phyloP scores from a whole-genome alignment of 2,113 vertebrate species.

The Tyto alba region DNA sequence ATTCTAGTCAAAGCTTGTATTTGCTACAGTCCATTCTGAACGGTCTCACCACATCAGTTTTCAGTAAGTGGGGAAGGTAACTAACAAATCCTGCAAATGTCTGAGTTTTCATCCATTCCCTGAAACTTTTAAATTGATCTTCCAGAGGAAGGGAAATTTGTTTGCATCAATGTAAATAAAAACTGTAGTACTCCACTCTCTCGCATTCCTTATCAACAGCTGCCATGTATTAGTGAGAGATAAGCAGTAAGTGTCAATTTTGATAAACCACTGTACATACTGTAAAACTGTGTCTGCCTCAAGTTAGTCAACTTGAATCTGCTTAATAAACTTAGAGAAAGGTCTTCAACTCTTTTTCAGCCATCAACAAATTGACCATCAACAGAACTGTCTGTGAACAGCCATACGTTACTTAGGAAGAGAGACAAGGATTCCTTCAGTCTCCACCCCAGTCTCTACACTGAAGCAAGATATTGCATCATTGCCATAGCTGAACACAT shows the following conservation, averaged over 20 bases:
- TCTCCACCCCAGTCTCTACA: background rate
- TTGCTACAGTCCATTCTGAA: background rate
- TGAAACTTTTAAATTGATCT: fast-evolving
- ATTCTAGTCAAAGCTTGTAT: background rate
- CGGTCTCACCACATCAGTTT: fast-evolving
- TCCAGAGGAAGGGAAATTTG: background rate
- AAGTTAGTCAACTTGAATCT: background rate
- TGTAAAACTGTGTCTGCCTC: background rate
- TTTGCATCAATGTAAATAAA: background rate
- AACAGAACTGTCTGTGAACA: background rate
- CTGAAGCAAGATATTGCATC: background rate
- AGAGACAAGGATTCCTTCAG: background rate
- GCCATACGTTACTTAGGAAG: background rate
- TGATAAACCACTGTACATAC: background rate
- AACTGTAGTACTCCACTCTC: background rate
- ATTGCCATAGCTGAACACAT: background rate
- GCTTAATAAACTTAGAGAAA: background rate
- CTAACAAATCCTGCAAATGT: background rate
- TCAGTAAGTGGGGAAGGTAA: background rate
- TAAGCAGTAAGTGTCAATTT: background rate
- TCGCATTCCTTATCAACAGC: background rate
- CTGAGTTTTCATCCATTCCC: background rate
- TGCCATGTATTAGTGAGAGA: background rate
- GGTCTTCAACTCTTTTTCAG: background rate
- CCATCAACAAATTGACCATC: background rate